Base-by-base conservation (phyloP, 2,888 invertebrate species). In the Rapana venosa region DNA sequence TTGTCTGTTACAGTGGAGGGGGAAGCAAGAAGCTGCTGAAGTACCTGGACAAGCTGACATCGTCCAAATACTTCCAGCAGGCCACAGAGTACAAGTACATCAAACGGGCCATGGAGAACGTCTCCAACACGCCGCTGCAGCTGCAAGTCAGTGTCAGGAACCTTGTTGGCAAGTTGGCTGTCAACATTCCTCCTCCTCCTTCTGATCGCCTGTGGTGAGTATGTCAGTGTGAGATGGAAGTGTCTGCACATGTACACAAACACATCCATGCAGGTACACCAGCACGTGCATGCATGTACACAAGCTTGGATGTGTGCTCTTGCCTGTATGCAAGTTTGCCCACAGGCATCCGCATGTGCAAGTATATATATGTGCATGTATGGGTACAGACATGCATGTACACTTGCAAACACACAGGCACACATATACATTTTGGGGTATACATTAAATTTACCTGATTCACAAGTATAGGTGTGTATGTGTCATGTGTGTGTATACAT, bases 151-250 rank as follows among this genome's bases (percentile, higher is more conserved):
- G 98, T 95, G 96, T 99, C 84, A 97, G 97, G 92, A 97, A 97
- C 66, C 96, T 98, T 77, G 97, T 97, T 92, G 99, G 99, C 1
- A 97, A 97, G 56, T 96, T 99, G 90, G 97, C 98, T 5, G 93
- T 98, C 90, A 98, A 98, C 96, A 97, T 98, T 93, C 98, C 99
- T 22, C 98, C 98, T 36, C 98, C 98, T 74, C 99, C 98, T 0
- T 5, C 97, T 98, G 92, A 98, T 99, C 47, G 96, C 97, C 98
- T 90, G 94, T 99, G 99, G 99, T 97, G 92, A 92, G 95, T 58
- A 22, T 11, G 11, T 74, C 66, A 2, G 47, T 66, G 66, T 66
- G 4, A 47, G 47, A 8, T 47, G n/a, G n/a, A n/a, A n/a, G n/a
- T n/a, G n/a, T n/a, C n/a, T n/a, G n/a, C n/a, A n/a, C n/a, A 47